Evolutionary conservation across 1,140 invertebrate species (phyloP), one percentile per base, ranked within the genome.

Genomic region (Plectus sambesii): DNA sequence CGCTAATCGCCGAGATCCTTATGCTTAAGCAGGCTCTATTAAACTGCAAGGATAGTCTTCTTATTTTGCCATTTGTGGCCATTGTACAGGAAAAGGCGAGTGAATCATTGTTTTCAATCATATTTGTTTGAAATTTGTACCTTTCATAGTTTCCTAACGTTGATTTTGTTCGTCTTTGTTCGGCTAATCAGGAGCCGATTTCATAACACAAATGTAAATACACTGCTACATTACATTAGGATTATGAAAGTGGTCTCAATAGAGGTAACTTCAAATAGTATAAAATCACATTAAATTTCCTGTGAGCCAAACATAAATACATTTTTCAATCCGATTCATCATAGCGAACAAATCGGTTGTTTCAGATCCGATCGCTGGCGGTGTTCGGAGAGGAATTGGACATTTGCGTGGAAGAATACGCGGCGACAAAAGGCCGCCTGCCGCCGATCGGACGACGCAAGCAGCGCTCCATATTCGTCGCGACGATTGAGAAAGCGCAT

Each of bases 321-420:
- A n/a, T n/a, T n/a, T n/a, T n/a, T n/a, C n/a, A n/a, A n/a, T n/a
- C n/a, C n/a, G n/a, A n/a, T n/a, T n/a, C n/a, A n/a, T n/a, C n/a
- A n/a, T n/a, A n/a, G n/a, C n/a, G n/a, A n/a, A n/a, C n/a, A n/a
- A n/a, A n/a, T n/a, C n/a, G 15, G 25, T n/a, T 24, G 38, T 42
- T 65, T 26, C 35, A 57, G 59, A 46, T 54, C 6, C 49, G 37
- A 19, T 35, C 58, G 3, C 38, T 66, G 22, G 6, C 47, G 8
- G 17, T 27, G 4, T 59, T 66, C 25, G 60, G 61, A 33, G 49
- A 56, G 17, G 46, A 47, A 24, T 60, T 93, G 43, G 79, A 82
- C 46, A 94, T 96, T 70, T 69, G 85, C 55, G 76, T 96, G 0
- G 89, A 96, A 72, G 89, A 97, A 70, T 97, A 96, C 77, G 87